Base-by-base conservation (phyloP, 64 coral and sea anemone genomes). In the Montipora cactus region DNA sequence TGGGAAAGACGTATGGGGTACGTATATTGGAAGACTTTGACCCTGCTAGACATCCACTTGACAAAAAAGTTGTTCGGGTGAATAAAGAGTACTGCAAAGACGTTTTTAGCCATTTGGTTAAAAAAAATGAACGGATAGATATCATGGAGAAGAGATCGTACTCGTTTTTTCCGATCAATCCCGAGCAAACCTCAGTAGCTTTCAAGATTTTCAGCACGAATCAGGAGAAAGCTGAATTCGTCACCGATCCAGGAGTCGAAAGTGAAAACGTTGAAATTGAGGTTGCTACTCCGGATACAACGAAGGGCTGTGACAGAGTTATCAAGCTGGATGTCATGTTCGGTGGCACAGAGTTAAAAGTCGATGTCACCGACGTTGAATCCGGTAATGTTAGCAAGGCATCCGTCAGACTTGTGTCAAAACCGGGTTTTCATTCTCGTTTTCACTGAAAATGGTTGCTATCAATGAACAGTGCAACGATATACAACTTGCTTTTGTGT, bases 1-100 rank as follows among this genome's bases (percentile, higher is more conserved):
- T 82, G 80, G 80, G 80, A 23, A 82, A 58, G 80, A 82, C 80
- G 7, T 82, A 82, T 46, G 80, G 80, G 2, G 55, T 82, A 5
- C 0, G 5, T 66, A 47, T 11, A 0, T 59, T 82, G 58, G 20
- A 0, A 4, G 6, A 4, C 2, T 82, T 82, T 18, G 80, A 82
- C 16, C 58, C 80, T 16, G 23, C 5, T 5, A 66, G 7, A 46
- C 55, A 82, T 5, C 80, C 80, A 28, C 55, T 6, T 5, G 3
- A 44, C 20, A 82, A 82, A 82, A 59, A 20, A 82, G 57, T 59
- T 59, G 13, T 81, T 13, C 55, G 13, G 1, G 13, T 0, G n/a
- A 20, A 82, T 21, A 82, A 64, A 66, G 22, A 62, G 28, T 82
- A 47, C 80, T 82, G 80, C 23, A 23, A 58, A 18, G 80, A 82